Evolutionary conservation across 2,888 invertebrate species (phyloP), one percentile per base, ranked within the genome.

Genomic region (Xestia ashworthii): DNA sequence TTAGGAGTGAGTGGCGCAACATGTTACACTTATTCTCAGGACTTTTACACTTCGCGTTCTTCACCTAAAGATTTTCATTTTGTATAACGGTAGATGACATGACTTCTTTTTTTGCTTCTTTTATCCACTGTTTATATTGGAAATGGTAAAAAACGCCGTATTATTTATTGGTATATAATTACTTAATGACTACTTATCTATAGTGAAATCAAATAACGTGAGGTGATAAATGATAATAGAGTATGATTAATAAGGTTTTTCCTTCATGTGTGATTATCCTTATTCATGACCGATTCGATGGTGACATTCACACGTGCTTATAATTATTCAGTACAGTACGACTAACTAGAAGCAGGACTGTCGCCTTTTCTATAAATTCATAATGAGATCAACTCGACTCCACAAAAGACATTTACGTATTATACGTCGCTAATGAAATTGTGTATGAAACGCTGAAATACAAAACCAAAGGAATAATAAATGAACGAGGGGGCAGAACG

Each of bases 381-480:
- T 82, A 81, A 87, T 84, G 77, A 80, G 79, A 80, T 79, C 69
- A 78, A 77, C 74, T 77, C 71, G 44, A 68, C 72, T 72, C 74
- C 70, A 82, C 75, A 82, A 79, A 82, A 73, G 71, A 74, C 71
- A 62, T 71, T 78, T 69, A 76, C 44, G 76, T 71, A 80, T 75
- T 76, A 88, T 67, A 76, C 80, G 78, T 81, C 76, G 76, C 76
- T 87, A 83, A 86, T 80, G 72, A 86, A 88, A 72, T 86, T 84
- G 80, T 75, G 74, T 84, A 80, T 78, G 71, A 78, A 84, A 73
- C 66, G 68, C 46, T 81, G 71, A 81, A 79, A 85, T 80, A 83
- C 80, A 73, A 82, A 88, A 82, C 81, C 80, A 83, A 86, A 86
- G 83, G 79, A 85, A 87, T 87, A 82, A 82, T 84, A 87, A 87